These are phyloP conservation scores for Hipparchia semele DNA, from an alignment of 2,888 invertebrate genomes.

Conservation along the genomic window DNA sequence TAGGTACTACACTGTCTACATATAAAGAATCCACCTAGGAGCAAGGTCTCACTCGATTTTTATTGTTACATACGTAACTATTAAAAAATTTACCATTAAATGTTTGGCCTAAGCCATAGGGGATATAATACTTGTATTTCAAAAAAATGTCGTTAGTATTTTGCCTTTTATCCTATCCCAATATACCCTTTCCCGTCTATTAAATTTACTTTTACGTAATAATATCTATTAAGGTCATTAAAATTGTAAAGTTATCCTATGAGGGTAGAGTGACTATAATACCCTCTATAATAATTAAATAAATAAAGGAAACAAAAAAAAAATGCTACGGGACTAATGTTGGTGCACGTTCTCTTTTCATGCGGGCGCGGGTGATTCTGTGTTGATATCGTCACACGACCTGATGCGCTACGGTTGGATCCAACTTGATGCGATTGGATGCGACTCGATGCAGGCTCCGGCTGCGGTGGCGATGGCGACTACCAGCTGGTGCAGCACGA, in stretches of 20 bases:
- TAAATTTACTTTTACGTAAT: background rate
- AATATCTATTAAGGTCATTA: background rate
- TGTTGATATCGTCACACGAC: conserved; percentile 42
- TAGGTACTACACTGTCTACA: background rate
- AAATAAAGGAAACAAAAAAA: background rate
- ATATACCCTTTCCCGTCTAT: background rate
- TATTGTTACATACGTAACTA: background rate
- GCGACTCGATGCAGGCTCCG: conserved; percentile 83
- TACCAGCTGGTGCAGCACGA: conserved; percentile 99
- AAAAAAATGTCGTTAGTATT: too few relatives aligned
- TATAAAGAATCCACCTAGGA: background rate
- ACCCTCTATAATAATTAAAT: background rate
- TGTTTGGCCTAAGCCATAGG: background rate
- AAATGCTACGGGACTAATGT: conserved; percentile 24
- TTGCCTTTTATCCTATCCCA: background rate
- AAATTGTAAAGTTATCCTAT: background rate
- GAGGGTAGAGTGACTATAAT: background rate
- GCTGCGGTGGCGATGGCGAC: conserved; percentile 97
- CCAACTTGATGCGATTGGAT: conserved; percentile 27
- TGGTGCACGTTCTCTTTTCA: conserved; percentile 55
- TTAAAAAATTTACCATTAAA: background rate
- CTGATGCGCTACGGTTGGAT: conserved; percentile 32
- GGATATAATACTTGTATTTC: too few relatives aligned
- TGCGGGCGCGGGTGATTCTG: conserved; percentile 47
- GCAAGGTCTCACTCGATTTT: too few relatives aligned